Conservation (phyloP, 2,888 invertebrate species). For the Morinoia aosen region DNA sequence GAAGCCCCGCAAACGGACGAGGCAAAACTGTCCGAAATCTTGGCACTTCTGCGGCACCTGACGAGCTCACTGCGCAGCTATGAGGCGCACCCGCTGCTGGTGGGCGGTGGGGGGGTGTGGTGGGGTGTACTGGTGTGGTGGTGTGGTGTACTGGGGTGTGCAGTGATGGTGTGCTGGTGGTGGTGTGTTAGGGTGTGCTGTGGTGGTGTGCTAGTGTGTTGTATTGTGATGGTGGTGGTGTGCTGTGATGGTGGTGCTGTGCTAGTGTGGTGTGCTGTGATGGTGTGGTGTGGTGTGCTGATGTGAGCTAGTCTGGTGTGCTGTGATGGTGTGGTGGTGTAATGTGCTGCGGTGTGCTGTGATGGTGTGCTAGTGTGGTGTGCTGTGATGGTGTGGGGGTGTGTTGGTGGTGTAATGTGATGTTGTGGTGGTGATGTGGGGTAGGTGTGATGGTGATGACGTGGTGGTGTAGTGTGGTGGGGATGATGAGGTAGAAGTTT, state of each 20-base stretch:
- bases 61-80: conserved; percentile 61
- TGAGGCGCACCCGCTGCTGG: conserved; percentile 66
- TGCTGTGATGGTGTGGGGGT: neutral
- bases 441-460: no score
- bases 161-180: neutral
- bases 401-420: neutral
- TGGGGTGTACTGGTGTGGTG: neutral
- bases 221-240: no score
- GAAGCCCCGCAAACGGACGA: conserved; percentile 64
- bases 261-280: neutral
- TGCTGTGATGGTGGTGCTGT: neutral
- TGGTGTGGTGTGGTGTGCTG: neutral
- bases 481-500: no score
- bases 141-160: no score
- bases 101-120: conserved; percentile 53
- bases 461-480: neutral
- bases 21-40: conserved; percentile 65
- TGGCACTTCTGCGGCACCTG: conserved; percentile 63
- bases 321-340: no score
- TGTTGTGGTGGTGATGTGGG: neutral
- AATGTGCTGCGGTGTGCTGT: no score
- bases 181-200: neutral
- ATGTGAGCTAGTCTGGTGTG: no score
- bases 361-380: neutral
- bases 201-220: neutral